Base-by-base conservation (phyloP, 2,888 invertebrate species). In the Argyra leucocephala region DNA sequence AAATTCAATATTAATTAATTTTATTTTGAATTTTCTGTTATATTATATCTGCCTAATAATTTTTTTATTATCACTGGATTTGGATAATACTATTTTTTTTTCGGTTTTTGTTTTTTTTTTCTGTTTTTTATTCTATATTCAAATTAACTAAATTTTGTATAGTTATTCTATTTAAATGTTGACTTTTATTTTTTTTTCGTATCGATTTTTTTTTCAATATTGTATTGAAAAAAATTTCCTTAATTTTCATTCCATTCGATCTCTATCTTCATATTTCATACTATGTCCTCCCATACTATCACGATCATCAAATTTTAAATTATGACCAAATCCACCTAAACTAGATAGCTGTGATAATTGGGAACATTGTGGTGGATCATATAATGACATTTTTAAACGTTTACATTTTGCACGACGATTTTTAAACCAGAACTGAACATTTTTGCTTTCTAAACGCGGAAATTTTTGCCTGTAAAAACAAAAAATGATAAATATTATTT, bases 381-480 rank as follows among this genome's bases (percentile, higher is more conserved):
- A 92, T 60, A 92, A 80, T 0, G 92, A 90, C 91, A 93, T 92
- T 81, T 94, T 93, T 75, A 97, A 83, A 67, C 98, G 85, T 82
- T 99, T 99, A 80, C 96, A 96, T 81, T 99, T 99, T 72, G 99
- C 99, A 66, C 99, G 85, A 60, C 98, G 89, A 78, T 99, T 99
- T 80, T 97, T 97, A 82, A 97, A 99, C 99, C 99, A 99, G 79
- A 99, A 96, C 81, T 99, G 98, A 71, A 99, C 97, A 78, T 99
- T 99, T 82, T 98, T 98, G 60, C 97, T 95, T 79, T 98, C 98
- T 69, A 99, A 83, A n/a, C 94, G 88, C 1, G 98, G 99, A 80
- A 98, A 99, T 81, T 98, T 97, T 81, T 96, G 96, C 75, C 98
- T 83, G 70, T n/a, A 72, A 2, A 48, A n/a, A 64, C 62, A 22